phyloP scores from a whole-genome alignment of 2,113 vertebrate species.

The Zosterops borbonicus region DNA sequence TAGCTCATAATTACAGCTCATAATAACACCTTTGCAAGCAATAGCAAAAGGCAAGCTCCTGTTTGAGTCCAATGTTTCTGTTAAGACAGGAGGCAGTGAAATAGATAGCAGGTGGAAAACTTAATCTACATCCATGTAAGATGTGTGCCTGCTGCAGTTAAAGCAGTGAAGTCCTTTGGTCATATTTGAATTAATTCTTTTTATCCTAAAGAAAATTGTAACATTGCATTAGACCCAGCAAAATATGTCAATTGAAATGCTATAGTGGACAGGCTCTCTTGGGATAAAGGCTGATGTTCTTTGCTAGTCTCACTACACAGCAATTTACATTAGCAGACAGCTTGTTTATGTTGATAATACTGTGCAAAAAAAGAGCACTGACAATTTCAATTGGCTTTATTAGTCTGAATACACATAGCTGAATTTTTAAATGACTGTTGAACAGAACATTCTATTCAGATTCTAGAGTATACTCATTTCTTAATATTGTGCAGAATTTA shows the following conservation, averaged over 20 bases:
- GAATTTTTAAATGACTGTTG: background rate
- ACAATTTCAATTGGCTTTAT: background rate
- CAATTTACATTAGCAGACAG: background rate
- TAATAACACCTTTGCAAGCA: background rate
- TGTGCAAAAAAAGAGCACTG: background rate
- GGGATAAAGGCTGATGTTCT: background rate
- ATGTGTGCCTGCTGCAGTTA: background rate
- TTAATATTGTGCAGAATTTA: background rate
- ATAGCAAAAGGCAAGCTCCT: background rate
- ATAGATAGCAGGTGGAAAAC: background rate
- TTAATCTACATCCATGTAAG: background rate
- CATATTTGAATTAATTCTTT: background rate
- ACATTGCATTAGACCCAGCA: fast-evolving
- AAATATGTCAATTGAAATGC: background rate
- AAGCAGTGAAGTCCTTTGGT: background rate
- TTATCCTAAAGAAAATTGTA: background rate
- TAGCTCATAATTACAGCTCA: background rate
- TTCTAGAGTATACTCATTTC: background rate
- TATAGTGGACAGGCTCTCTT: background rate
- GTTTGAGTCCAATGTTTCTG: background rate
- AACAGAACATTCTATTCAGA: background rate
- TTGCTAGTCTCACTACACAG: background rate
- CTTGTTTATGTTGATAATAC: background rate
- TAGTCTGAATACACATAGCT: background rate
- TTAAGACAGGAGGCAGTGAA: background rate